Percentiles rank a stretch among this genome's conserved stretches.
Evolutionary conservation across 2,797 vertebrate genomes (phyloP).

Genomic region (Phalanger gymnotis): DNA sequence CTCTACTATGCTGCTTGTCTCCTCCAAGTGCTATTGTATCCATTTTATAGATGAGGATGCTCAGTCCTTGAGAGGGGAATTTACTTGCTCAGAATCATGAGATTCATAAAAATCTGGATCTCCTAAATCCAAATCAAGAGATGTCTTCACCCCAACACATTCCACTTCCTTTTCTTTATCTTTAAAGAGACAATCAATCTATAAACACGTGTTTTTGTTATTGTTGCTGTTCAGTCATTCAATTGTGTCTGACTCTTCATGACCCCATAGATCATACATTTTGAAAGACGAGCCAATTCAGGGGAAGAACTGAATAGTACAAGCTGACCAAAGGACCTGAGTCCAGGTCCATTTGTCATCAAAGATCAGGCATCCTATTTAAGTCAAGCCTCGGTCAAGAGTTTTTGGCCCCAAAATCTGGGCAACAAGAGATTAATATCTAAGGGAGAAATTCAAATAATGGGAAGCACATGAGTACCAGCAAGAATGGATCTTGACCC

Average conservation of each 20-base stretch:
- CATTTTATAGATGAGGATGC: neutral
- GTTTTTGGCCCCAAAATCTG: neutral
- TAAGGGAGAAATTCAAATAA: neutral
- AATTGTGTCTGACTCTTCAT: neutral
- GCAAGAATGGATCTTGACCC: neutral
- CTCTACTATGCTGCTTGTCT: neutral
- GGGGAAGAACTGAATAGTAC: neutral
- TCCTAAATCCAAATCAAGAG: neutral
- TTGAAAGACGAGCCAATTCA: neutral
- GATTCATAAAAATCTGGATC: neutral
- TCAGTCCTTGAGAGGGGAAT: neutral
- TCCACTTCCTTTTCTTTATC: neutral
- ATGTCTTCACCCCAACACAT: neutral
- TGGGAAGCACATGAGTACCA: accelerated
- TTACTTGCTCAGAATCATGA: neutral
- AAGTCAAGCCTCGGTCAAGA: neutral
- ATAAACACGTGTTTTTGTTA: neutral
- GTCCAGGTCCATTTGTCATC: neutral
- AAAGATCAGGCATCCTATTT: neutral
- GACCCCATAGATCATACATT: neutral
- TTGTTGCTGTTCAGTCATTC: neutral
- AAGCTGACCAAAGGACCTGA: neutral
- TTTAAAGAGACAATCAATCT: neutral
- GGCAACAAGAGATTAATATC: neutral
- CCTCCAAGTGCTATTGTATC: neutral